phyloP scores from a whole-genome alignment of 2,797 vertebrate species.

The Valencia hispanica region DNA sequence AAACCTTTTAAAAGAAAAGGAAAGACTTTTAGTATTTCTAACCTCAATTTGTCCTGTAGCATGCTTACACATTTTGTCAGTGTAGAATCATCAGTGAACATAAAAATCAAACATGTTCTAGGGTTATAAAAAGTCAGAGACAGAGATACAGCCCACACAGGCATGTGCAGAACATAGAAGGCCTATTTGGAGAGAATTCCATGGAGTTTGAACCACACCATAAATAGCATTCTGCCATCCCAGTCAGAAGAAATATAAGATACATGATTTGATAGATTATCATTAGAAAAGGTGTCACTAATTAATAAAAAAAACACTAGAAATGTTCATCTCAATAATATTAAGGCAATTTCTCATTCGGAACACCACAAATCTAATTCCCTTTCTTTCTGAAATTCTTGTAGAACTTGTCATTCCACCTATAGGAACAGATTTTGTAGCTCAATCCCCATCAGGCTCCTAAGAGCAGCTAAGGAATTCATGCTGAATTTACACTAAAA shows the following conservation, averaged over 20 bases:
- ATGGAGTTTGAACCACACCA: not conserved
- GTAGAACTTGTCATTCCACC: not conserved
- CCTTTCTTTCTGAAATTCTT: not conserved
- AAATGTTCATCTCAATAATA: not conserved
- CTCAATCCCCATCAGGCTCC: slow-evolving; percentile 1
- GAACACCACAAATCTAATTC: not conserved
- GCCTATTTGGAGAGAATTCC: not conserved
- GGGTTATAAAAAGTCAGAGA: not conserved
- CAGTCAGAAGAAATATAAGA: not conserved
- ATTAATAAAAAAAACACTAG: not conserved
- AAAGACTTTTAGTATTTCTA: not conserved
- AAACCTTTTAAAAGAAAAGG: not conserved
- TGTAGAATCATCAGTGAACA: not conserved
- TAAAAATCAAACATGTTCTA: not conserved
- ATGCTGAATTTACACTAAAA: not conserved
- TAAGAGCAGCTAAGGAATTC: slow-evolving; percentile 2
- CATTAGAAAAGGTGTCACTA: not conserved
- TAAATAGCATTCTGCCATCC: not conserved
- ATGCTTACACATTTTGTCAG: not conserved
- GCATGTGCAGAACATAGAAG: not conserved
- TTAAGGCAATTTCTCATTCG: not conserved
- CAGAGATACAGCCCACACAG: not conserved
- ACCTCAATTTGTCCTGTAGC: not conserved
- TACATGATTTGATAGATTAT: not conserved
- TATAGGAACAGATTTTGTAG: not conserved